Base-by-base conservation (phyloP, 2,888 invertebrate species). In the Sminthurides aquaticus region DNA sequence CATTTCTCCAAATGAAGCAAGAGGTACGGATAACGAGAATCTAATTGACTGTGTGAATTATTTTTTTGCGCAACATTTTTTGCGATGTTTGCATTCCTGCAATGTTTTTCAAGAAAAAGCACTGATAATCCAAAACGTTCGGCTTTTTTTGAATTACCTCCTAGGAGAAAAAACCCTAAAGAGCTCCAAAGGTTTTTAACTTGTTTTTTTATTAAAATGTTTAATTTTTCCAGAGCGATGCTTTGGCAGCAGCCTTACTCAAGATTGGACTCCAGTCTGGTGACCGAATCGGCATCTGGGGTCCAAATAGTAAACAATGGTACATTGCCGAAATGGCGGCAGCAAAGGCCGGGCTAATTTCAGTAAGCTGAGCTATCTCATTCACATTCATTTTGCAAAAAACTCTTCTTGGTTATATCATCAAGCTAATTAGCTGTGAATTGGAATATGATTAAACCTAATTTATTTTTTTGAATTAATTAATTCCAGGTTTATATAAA, bases 231-330 rank as follows among this genome's bases (percentile, higher is more conserved):
- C 76, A 90, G 83, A 86, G 85, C 0, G 86, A 90, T 76, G 80
- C 80, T 62, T 76, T 91, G 2, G 90, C 90, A 0, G 86, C 87
- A 1, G 88, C 89, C 1, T 80, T 92, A 0, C 74, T 82, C n/a
- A 82, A 83, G 49, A 75, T 89, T 26, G 91, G 91, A 0, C 75
- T 91, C 22, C 77, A 83, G 62, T 82, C 79, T 28, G 90, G 90
- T 0, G 91, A 93, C 76, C 79, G 87, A 8, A 76, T 94, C 2
- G 91, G 87, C 0, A 80, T 93, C 25, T 91, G 89, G 88, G 85
- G 87, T 0, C 89, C 90, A 0, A 93, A 91, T 78, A 80, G 82
- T 43, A 77, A 84, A 55, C 87, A 90, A 76, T 94, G 92, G 92
- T 83, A 87, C 67, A 74, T 90, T 0, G 80, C 84, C 0, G 84